Conservation (phyloP, 2,888 invertebrate species). For the Chymomyza caudatula region DNA sequence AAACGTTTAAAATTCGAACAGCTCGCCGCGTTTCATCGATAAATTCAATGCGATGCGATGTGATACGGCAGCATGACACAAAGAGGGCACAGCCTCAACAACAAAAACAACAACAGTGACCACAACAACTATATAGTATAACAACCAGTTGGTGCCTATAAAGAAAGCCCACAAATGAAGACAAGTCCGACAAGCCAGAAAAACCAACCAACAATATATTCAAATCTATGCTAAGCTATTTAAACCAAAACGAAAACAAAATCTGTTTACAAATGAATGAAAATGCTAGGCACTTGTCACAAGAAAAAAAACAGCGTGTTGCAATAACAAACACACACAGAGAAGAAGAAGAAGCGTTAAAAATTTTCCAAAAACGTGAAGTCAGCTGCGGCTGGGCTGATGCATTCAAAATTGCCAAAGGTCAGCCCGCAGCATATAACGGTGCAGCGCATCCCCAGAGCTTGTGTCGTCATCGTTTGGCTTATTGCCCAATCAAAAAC, state of each 20-base stretch:
- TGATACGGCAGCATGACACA: constrained; percentile 26
- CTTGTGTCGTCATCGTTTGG: constrained; percentile 46
- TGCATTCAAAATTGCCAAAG: constrained; percentile 67
- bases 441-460: constrained; percentile 32
- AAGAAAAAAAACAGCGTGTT: constrained; percentile 24
- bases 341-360: not conserved
- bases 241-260: constrained; percentile 13
- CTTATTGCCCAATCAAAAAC: constrained; percentile 25
- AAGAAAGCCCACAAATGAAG: constrained; percentile 45
- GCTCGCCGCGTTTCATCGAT: constrained; percentile 37
- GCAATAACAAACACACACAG: constrained; percentile 40
- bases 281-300: not conserved
- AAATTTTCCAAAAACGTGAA: constrained; percentile 30
- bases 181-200: constrained; percentile 2
- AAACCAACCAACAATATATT: constrained; percentile 38
- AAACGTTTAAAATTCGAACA: constrained; percentile 39
- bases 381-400: constrained; percentile 32
- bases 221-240: constrained; percentile 54
- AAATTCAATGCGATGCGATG: constrained; percentile 43
- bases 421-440: constrained; percentile 43
- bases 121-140: too few relatives aligned
- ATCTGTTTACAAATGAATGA: not conserved
- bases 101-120: not conserved
- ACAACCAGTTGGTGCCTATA: constrained; percentile 11
- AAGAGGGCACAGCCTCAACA: constrained; percentile 17